Conservation (phyloP, 2,888 invertebrate species). For the Hanleya hanleyi region DNA sequence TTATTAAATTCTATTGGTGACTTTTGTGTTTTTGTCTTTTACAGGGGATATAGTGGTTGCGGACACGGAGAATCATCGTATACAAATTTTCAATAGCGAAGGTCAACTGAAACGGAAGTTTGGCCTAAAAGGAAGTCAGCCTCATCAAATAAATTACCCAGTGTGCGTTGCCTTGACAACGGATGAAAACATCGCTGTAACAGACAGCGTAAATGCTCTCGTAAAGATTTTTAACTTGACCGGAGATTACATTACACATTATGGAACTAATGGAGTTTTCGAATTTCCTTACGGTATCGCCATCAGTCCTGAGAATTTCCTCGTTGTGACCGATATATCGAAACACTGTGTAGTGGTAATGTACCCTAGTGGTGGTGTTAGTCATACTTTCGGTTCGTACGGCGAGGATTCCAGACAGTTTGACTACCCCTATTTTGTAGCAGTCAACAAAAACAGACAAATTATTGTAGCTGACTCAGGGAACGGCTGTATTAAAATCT, state of each 20-base stretch:
- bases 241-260: constrained; percentile 53
- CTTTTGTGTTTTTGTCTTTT: constrained; percentile 28
- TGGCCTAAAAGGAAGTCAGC: constrained; percentile 56
- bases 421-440: constrained; percentile 68
- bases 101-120: constrained; percentile 63
- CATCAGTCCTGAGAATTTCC: constrained; percentile 52
- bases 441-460: constrained; percentile 60
- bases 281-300: constrained; percentile 67
- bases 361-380: constrained; percentile 53
- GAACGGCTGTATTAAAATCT: constrained; percentile 67
- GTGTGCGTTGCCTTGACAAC: constrained; percentile 63
- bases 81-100: constrained; percentile 64
- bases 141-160: constrained; percentile 62
- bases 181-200: constrained; percentile 61
- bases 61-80: constrained; percentile 68
- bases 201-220: constrained; percentile 68
- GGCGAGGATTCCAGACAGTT: constrained; percentile 58
- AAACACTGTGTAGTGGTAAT: constrained; percentile 63
- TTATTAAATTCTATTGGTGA: no score
- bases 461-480: constrained; percentile 68
- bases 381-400: constrained; percentile 61
- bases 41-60: constrained; percentile 66
- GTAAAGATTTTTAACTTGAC: constrained; percentile 61
- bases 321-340: constrained; percentile 65
- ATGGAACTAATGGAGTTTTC: constrained; percentile 50